Evolutionary conservation across 2,113 vertebrate genomes (phyloP).

Genomic region (Sarotherodon lohbergeri): DNA sequence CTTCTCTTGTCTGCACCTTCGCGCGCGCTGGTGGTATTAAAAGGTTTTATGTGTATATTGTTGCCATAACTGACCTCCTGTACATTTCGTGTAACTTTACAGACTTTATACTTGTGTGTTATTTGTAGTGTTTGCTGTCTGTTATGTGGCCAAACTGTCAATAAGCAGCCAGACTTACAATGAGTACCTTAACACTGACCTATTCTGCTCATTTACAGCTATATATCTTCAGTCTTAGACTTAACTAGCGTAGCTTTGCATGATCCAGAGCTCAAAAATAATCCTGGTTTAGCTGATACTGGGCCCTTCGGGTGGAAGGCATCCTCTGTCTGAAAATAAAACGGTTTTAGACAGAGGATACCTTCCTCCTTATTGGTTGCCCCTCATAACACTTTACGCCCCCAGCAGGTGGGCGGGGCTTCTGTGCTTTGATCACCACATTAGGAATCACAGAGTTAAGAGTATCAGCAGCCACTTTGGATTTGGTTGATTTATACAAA

Average conservation of each 20-base stretch:
- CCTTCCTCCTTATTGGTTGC: neutral
- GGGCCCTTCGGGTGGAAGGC: neutral
- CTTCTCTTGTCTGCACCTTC: neutral
- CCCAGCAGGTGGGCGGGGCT: neutral
- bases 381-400: accelerated
- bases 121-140: slow-evolving; percentile 14
- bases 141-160: neutral
- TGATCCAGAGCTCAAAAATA: neutral
- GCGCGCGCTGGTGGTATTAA: neutral
- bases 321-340: neutral
- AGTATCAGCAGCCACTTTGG: neutral
- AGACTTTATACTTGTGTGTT: neutral
- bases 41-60: neutral
- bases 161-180: neutral
- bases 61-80: neutral
- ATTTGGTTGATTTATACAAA: neutral
- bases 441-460: neutral
- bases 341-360: neutral
- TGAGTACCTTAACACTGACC: neutral
- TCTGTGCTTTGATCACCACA: neutral
- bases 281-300: neutral
- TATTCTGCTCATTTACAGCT: neutral
- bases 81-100: neutral
- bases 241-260: neutral
- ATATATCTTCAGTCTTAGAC: neutral